Conservation (phyloP, 2,888 invertebrate genomes). For the Leptopilina syphax region DNA sequence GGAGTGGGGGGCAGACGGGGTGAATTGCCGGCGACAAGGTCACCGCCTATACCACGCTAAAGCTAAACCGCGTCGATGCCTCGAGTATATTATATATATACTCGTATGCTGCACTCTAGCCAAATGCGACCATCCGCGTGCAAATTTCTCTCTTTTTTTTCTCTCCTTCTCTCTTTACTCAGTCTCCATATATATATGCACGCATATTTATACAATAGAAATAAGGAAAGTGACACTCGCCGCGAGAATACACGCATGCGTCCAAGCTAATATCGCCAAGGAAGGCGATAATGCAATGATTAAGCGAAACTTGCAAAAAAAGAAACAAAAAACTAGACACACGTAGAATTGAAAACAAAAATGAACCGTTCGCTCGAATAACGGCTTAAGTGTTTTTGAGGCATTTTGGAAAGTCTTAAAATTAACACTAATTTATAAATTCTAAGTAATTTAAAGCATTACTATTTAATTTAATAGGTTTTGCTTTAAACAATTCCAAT, state of each 20-base stretch:
- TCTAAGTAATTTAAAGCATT: too few relatives aligned
- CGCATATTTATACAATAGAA: constrained; percentile 65
- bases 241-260: constrained; percentile 5
- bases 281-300: constrained; percentile 46
- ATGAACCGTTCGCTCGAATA: too few relatives aligned
- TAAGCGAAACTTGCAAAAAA: background rate
- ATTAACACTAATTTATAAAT: too few relatives aligned
- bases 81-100: constrained; percentile 66
- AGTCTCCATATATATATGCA: background rate
- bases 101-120: constrained; percentile 65
- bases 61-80: constrained; percentile 68
- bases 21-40: constrained; percentile 76
- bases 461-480: too few relatives aligned
- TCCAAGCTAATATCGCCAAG: constrained; percentile 43
- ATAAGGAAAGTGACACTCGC: constrained; percentile 69
- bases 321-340: too few relatives aligned
- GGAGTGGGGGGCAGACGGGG: constrained; percentile 70
- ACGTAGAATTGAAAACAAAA: too few relatives aligned
- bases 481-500: too few relatives aligned
- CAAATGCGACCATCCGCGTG: constrained; percentile 55
- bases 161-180: constrained; percentile 12
- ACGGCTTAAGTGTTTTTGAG: too few relatives aligned
- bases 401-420: too few relatives aligned
- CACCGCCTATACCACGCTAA: constrained; percentile 72
- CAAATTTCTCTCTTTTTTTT: background rate